Base-by-base conservation (phyloP, 1,140 invertebrate species). In the Paramacrobiotus metropolitanus region DNA sequence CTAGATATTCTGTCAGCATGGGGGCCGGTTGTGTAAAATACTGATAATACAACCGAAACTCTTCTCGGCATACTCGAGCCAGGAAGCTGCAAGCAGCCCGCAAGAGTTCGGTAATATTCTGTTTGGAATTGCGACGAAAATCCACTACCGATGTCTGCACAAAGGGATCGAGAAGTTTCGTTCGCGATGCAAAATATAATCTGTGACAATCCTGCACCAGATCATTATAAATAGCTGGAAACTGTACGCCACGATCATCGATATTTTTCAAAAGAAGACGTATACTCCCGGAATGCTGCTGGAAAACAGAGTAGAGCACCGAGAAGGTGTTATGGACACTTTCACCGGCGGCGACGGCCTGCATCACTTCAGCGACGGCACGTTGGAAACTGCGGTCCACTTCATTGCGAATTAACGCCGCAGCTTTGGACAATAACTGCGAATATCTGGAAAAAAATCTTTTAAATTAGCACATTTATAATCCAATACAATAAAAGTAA, bases 61-160 rank as follows among this genome's bases (percentile, higher is more conserved):
- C 91, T 74, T 96, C 90, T 68, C 89, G 82, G 65, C 87, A 90
- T 0, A 92, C 81, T 71, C 92, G 87, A 20, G 94, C 79, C 4
- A 92, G 76, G 67, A 94, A 83, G 1, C 87, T 83, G 75, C 86
- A 90, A 0, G 87, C 84, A 66, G 85, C 84, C 60, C 91, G 75
- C 60, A 90, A 61, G 21, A 60, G 21, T 3, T 40, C 34, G 34
- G 9, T 40, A n/a, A 40, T 40, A n/a, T 40, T 40, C 34, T 40
- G 34, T n/a, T n/a, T 9, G 34, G 34, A 9, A n/a, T 40, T 40
- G 9, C 48, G 48, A 55, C 15, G 48, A 55, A 55, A 55, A 24
- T 55, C 48, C 9, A 15, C 24, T 24, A 55, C 48, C 9, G 34
- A 9, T 40, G 34, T 0, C 9, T n/a, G 9, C 9, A 40, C n/a